phyloP scores from a whole-genome alignment of 2,113 vertebrate species.

The Ranitomeya variabilis region DNA sequence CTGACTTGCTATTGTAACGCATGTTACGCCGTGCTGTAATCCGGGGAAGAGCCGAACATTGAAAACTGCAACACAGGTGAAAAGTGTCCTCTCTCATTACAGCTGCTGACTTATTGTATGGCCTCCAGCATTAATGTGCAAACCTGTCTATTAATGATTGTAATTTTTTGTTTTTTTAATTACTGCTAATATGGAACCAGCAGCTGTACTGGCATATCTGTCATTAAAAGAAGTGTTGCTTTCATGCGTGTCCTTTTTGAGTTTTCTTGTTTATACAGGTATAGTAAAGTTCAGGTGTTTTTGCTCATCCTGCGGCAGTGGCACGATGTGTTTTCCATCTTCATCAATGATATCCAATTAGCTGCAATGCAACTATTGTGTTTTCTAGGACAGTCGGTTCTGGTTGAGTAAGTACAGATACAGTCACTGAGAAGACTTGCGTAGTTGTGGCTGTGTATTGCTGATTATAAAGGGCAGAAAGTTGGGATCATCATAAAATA shows the following conservation, averaged over 20 bases:
- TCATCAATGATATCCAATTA: not conserved
- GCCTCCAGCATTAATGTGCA: conserved; percentile 13
- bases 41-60: not conserved
- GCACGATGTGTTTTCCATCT: not conserved
- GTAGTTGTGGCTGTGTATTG: too few relatives aligned
- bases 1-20: not conserved
- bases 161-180: not conserved
- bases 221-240: conserved; percentile 20
- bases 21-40: not conserved
- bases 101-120: not conserved
- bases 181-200: not conserved
- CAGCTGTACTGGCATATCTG: conserved; percentile 1
- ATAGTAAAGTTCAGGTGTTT: not conserved
- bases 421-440: too few relatives aligned
- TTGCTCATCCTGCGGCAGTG: not conserved
- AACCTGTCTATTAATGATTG: not conserved
- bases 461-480: too few relatives aligned
- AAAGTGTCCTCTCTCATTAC: not conserved
- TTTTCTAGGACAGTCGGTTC: too few relatives aligned
- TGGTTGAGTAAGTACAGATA: too few relatives aligned
- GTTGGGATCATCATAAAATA: too few relatives aligned
- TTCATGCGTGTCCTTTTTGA: not conserved
- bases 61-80: not conserved
- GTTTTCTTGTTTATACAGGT: conserved; percentile 23
- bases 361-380: not conserved